Evolutionary conservation across 1,140 invertebrate species (phyloP).

Genomic region (Littorina saxatilis): DNA sequence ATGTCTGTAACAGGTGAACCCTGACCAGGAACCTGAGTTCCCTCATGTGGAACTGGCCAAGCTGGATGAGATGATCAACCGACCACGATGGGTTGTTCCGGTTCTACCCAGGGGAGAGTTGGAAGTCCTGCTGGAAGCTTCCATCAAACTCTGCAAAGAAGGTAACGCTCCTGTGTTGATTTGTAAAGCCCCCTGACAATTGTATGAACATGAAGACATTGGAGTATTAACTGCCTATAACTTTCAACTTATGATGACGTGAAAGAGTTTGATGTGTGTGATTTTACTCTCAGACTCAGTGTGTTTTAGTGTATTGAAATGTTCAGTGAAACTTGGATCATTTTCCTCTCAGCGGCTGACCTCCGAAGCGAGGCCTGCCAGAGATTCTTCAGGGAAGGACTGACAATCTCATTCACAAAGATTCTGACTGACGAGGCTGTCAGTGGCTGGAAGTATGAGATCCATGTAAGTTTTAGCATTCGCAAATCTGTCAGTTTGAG

Average conservation of each 20-base stretch:
- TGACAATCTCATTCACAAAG: constrained; percentile 97
- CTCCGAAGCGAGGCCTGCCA: constrained; percentile 93
- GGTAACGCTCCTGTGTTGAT: too few relatives aligned
- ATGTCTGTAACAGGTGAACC: constrained; percentile 42
- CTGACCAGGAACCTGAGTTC: constrained; percentile 84
- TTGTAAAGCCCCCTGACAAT: too few relatives aligned
- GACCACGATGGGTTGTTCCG: constrained; percentile 95
- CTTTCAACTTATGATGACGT: too few relatives aligned
- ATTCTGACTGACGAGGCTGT: constrained; percentile 99
- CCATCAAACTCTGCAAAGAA: constrained; percentile 89
- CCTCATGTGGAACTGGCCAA: constrained; percentile 89
- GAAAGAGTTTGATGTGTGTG: too few relatives aligned
- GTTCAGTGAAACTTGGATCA: not conserved
- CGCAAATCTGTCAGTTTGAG: constrained; percentile 21
- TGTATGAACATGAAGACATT: too few relatives aligned
- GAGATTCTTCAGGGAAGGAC: constrained; percentile 94
- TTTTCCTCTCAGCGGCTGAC: constrained; percentile 85
- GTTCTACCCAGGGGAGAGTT: constrained; percentile 97
- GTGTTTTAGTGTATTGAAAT: too few relatives aligned
- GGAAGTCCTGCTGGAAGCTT: constrained; percentile 92
- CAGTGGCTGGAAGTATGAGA: constrained; percentile 97
- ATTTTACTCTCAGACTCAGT: too few relatives aligned
- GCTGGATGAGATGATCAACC: constrained; percentile 94
- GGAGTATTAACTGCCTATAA: too few relatives aligned
- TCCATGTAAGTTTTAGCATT: constrained; percentile 87